Base-by-base conservation (phyloP, 30 jellyfish, hydroid and myxozoan genomes). In the Mastigias papua region DNA sequence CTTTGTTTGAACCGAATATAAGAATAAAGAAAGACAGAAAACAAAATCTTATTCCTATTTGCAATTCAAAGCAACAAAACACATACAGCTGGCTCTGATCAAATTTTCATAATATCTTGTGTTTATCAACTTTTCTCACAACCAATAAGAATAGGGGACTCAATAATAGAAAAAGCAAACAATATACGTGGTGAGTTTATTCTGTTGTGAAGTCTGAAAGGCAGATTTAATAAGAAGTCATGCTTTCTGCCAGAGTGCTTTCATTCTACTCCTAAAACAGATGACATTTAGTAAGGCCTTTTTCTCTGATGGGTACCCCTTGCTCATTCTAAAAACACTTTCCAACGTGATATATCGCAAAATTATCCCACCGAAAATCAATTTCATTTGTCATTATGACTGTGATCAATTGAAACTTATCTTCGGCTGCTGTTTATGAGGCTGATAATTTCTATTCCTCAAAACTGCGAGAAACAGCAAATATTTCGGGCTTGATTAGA, bases 51-150 rank as follows among this genome's bases (percentile, higher is more conserved):
- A 29, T 22, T 51, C 69, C 92, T 50, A 28, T 82, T 69, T 82
- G 86, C 85, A 58, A 66, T 34, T 69, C 70, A 21, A 48, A 31
- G 74, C 78, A 31, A 66, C 92, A 82, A 82, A 69, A 51, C 84
- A 82, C 80, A 50, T 33, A 68, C 84, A 69, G 85, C 85, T 66
- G 92, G 92, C 86, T 75, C 57, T 16, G 51, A 48, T 29, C 89
- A 78, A 78, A 78, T 78, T 78, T 78, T 79, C 34, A 78, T 78
- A 60, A 78, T 28, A 63, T 63, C 17, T 35, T 42, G 30, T 78
- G 89, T 78, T 78, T 78, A 78, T 62, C 71, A 35, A 78, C 46
- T 31, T 54, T 71, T n/a, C 69, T 28, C 50, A 1, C 1, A 58
- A 48, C 89, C 89, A 78, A 78, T 78, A 42, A 78, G 89, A 57